A percentile compares a stretch with the other conserved stretches of the same genome.
These are phyloP conservation scores for Nesogale talazaci DNA, from an alignment of 2,113 vertebrate species.

Conservation along the genomic window DNA sequence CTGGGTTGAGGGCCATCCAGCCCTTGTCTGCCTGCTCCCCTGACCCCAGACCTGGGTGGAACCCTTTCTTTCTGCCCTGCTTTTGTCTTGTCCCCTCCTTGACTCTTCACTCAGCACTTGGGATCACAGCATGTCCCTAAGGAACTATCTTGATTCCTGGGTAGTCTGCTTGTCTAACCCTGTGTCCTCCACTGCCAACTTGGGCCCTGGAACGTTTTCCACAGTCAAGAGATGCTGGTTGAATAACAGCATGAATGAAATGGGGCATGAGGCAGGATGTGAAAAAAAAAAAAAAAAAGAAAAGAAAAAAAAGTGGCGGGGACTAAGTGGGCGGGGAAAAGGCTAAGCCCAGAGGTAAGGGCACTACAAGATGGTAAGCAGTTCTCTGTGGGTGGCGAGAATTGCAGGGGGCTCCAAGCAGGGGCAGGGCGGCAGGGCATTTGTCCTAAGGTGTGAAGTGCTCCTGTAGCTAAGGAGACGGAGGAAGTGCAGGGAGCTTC, in stretches of 20 bases:
- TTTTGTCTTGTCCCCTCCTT: too few species aligned
- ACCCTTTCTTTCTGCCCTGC: too few species aligned
- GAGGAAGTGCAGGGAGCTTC: background rate
- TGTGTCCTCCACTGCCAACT: too few species aligned
- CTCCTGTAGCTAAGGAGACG: background rate
- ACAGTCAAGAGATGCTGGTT: too few species aligned
- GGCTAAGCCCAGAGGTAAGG: background rate
- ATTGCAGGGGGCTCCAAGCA: accelerated
- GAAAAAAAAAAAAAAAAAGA: background rate
- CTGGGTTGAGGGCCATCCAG: too few species aligned
- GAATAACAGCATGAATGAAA: too few species aligned
- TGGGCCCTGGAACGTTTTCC: background rate
- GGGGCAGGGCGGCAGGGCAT: background rate
- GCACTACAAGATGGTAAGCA: background rate
- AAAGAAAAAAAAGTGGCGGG: background rate
- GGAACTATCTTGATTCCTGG: too few species aligned
- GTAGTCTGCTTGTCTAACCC: background rate
- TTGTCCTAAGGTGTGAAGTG: background rate
- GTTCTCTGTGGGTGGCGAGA: background rate
- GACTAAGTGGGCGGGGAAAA: background rate
- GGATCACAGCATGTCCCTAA: background rate
- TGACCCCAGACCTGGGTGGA: too few species aligned
- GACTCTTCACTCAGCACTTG: background rate
- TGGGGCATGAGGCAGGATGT: background rate
- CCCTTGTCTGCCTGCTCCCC: too few species aligned